Conservation (phyloP, 2,113 vertebrate species). For the Ceyx melanurus region DNA sequence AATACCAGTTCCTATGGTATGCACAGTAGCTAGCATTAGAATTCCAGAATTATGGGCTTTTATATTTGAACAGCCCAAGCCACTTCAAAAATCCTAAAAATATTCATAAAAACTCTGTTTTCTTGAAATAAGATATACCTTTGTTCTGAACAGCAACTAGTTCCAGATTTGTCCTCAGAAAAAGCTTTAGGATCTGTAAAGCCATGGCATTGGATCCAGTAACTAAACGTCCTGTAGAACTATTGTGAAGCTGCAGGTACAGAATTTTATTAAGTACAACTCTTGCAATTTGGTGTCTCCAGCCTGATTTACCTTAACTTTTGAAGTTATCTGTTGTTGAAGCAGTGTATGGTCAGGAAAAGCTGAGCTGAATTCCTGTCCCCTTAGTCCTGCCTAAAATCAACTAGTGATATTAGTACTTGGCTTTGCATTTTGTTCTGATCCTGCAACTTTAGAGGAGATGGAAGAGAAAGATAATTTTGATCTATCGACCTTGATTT, state of each 20-base stretch:
- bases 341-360: not conserved
- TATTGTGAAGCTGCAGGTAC: not conserved
- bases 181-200: not conserved
- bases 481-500: not conserved
- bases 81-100: not conserved
- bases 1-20: not conserved
- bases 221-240: not conserved
- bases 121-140: not conserved
- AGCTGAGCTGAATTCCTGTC: not conserved
- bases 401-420: not conserved
- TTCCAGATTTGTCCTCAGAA: not conserved
- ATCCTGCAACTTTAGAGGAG: not conserved
- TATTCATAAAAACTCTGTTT: not conserved
- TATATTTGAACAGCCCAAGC: not conserved
- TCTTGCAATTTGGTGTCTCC: not conserved
- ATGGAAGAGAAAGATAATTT: not conserved
- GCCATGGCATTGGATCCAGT: not conserved
- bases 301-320: not conserved
- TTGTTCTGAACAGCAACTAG: not conserved
- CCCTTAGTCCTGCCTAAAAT: not conserved
- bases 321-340: not conserved
- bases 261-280: not conserved
- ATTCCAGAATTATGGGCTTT: not conserved
- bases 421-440: not conserved
- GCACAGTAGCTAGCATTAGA: not conserved